Evolutionary conservation across 1,140 invertebrate genomes (phyloP).

Genomic region (Trichogramma pretiosum): DNA sequence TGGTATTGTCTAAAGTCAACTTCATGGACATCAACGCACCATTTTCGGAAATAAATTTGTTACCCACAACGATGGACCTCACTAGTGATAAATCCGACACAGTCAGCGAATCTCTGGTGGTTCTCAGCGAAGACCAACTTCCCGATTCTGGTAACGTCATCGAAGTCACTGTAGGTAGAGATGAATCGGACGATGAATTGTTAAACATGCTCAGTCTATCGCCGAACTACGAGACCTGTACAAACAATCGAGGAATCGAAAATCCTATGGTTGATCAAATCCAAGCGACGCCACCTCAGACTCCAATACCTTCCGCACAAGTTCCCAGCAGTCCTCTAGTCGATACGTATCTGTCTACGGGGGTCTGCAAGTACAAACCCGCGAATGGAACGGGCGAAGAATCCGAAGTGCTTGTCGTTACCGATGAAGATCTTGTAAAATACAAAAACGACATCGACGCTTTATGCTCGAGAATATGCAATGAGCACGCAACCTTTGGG

Average conservation of each 20-base stretch:
- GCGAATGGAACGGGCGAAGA: conserved; percentile 17
- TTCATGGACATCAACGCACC: not conserved
- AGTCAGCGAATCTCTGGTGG: conserved; percentile 2
- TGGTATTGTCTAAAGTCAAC: conserved; percentile 1
- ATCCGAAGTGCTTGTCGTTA: conserved; percentile 19
- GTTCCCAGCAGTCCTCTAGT: not conserved
- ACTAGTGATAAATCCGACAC: not conserved
- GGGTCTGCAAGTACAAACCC: conserved; percentile 12
- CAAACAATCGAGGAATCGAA: no score
- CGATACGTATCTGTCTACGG: conserved; percentile 6
- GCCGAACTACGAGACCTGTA: conserved; percentile 14
- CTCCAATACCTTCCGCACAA: not conserved
- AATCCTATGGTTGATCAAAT: not conserved
- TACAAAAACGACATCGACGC: conserved; percentile 18
- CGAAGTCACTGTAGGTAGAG: conserved; percentile 10
- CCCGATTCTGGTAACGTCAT: conserved; percentile 15
- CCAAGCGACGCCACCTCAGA: not conserved
- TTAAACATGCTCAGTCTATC: conserved; percentile 13
- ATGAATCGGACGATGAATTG: conserved; percentile 16
- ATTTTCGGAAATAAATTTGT: not conserved
- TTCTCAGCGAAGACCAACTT: conserved; percentile 15
- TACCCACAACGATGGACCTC: not conserved
- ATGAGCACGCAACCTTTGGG: conserved; percentile 12
- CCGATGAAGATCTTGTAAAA: conserved; percentile 19
- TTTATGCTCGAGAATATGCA: conserved; percentile 18